Evolutionary conservation across 2,888 invertebrate genomes (phyloP), one percentile per base, ranked within the genome.

Genomic region (Agelastica alni): DNA sequence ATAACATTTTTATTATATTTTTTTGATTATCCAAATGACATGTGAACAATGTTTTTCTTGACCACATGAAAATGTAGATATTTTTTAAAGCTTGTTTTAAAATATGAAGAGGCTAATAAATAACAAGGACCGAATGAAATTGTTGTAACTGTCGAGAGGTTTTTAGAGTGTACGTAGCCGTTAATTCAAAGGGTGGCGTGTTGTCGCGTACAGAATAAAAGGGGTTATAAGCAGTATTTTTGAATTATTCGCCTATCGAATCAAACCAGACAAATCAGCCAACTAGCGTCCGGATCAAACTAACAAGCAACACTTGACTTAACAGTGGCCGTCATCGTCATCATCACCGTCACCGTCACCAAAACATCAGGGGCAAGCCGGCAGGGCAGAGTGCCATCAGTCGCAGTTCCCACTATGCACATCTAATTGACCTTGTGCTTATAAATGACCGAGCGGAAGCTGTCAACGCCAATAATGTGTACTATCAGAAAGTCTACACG

Each of bases 341-440:
- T 45, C 54, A 44, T 28, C 5, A 7, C 22, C 22, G 22, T 22
- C 22, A 22, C 7, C 22, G 22, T 22, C 22, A 22, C 48, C n/a
- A 36, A 44, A 48, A 56, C 44, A 52, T 47, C 53, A 44, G 54
- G 14, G 58, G 51, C 34, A 49, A 48, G 37, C 42, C 26, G 36
- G 32, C 36, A 22, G 30, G 18, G 16, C 10, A 17, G 18, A 31
- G 48, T 58, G 65, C 63, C 54, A 64, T 66, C 68, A 68, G 56
- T 58, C 60, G 60, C 65, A 64, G 67, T 55, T 61, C 60, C 61
- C 64, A 63, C 62, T 64, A 71, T 74, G 72, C 71, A 74, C 74
- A 75, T 74, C 73, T 74, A 76, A 76, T 75, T 75, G 75, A 76
- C 75, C 75, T 74, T 73, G 73, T 65, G 70, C 70, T 74, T 75